Percentiles rank a stretch among this genome's conserved stretches.
Evolutionary conservation across 1,140 invertebrate species (phyloP).

Genomic region (Sarcophaga bullata): DNA sequence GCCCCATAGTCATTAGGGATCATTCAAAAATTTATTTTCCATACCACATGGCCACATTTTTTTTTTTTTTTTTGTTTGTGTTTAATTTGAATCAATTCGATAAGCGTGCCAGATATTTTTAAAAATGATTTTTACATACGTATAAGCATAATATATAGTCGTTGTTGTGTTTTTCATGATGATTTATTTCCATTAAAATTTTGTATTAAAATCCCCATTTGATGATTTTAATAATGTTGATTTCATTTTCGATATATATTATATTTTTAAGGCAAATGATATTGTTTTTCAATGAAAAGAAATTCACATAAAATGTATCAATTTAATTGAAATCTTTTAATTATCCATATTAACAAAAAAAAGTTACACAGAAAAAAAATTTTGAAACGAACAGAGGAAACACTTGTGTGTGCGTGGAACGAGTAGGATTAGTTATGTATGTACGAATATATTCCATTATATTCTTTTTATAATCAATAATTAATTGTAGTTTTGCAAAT

Average conservation of each 20-base stretch:
- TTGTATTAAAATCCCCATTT: not conserved
- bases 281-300: slow-evolving; percentile 2
- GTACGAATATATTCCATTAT: not conserved
- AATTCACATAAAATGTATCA: slow-evolving; percentile 3
- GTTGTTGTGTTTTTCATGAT: not conserved
- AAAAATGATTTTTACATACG: not conserved
- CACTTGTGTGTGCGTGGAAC: not conserved
- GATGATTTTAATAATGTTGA: slow-evolving; percentile 9
- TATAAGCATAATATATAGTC: not conserved
- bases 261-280: not conserved
- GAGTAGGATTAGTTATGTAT: not conserved
- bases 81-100: not conserved
- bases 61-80: not conserved
- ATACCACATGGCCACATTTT: not conserved
- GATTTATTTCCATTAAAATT: not conserved
- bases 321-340: not conserved
- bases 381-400: not conserved
- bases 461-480: not conserved
- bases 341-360: not conserved
- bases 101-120: not conserved
- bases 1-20: not conserved
- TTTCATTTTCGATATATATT: not conserved
- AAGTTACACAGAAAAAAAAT: not conserved
- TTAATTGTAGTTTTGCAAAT: slow-evolving; percentile 34
- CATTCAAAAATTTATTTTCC: not conserved